These are phyloP conservation scores for Nilaparvata lugens DNA, from an alignment of 1,140 invertebrate species.

Conservation along the genomic window DNA sequence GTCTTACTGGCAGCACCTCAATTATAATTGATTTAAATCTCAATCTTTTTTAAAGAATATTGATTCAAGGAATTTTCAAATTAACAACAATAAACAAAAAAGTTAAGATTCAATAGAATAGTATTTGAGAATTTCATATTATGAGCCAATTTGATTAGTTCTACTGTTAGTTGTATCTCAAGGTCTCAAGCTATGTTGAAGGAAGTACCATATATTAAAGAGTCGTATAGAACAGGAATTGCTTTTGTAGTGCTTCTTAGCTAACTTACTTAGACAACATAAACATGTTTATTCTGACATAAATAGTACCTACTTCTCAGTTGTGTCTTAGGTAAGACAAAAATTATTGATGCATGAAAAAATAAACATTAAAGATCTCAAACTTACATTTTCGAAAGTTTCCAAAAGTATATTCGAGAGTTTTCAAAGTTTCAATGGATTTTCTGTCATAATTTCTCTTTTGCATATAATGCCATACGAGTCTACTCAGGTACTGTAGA, in stretches of 20 bases:
- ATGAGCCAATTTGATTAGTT: too few relatives aligned
- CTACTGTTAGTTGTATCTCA: too few relatives aligned
- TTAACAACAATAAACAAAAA: too few relatives aligned
- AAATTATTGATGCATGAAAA: neutral
- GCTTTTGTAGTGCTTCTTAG: neutral
- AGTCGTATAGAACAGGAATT: neutral
- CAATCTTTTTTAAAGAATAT: too few relatives aligned
- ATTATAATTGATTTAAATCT: too few relatives aligned
- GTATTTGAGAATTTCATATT: too few relatives aligned
- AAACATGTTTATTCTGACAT: neutral
- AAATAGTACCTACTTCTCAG: neutral
- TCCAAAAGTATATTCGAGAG: constrained; percentile 20
- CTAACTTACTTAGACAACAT: neutral
- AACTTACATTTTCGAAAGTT: constrained; percentile 23
- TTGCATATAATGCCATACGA: constrained; percentile 21
- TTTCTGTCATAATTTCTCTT: constrained; percentile 9
- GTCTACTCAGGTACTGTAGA: constrained; percentile 22
- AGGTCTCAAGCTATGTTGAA: neutral
- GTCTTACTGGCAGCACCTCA: too few relatives aligned
- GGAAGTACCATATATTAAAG: neutral
- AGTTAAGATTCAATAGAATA: too few relatives aligned
- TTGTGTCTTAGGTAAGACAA: neutral
- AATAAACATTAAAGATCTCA: neutral
- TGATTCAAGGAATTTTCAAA: too few relatives aligned
- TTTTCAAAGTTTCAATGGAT: constrained; percentile 20